Conservation (phyloP, 1,140 invertebrate species). For the Nephila pilipes region DNA sequence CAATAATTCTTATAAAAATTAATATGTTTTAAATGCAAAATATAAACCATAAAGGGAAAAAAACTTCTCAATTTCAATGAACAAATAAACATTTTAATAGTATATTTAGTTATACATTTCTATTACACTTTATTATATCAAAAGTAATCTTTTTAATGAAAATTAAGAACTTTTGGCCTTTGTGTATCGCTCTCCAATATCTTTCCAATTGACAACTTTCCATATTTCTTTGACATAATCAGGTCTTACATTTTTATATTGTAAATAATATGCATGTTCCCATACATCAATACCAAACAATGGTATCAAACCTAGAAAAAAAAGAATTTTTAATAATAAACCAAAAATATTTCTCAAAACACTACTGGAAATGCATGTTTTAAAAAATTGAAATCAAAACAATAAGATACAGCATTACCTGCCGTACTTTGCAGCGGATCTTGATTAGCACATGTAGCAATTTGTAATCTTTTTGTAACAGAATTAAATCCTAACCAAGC, state of each 20-base stretch:
- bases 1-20: too few species aligned
- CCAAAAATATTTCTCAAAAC: not conserved
- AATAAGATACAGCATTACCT: conserved; percentile 82
- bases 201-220: conserved; percentile 98
- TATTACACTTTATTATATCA: too few species aligned
- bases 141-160: not conserved
- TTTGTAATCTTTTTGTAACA: conserved; percentile 88
- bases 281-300: conserved; percentile 99
- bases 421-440: conserved; percentile 97
- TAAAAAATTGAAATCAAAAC: not conserved
- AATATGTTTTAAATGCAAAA: too few species aligned
- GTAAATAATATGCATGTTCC: conserved; percentile 99
- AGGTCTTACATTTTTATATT: conserved; percentile 98
- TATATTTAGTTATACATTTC: too few species aligned
- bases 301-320: conserved; percentile 88
- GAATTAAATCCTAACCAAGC: conserved; percentile 98
- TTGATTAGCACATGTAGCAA: conserved; percentile 97
- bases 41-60: not conserved
- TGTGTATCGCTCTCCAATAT: conserved; percentile 89
- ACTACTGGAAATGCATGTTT: not conserved
- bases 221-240: conserved; percentile 99
- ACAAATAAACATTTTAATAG: conserved; percentile 12
- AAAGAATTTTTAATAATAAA: not conserved
- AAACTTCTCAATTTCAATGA: too few species aligned
- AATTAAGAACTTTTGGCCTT: conserved; percentile 54